A percentile compares a stretch with the other conserved stretches of the same genome.
These are phyloP conservation scores for Saccostrea glomerata DNA, from an alignment of 1,140 invertebrate species.

Conservation along the genomic window DNA sequence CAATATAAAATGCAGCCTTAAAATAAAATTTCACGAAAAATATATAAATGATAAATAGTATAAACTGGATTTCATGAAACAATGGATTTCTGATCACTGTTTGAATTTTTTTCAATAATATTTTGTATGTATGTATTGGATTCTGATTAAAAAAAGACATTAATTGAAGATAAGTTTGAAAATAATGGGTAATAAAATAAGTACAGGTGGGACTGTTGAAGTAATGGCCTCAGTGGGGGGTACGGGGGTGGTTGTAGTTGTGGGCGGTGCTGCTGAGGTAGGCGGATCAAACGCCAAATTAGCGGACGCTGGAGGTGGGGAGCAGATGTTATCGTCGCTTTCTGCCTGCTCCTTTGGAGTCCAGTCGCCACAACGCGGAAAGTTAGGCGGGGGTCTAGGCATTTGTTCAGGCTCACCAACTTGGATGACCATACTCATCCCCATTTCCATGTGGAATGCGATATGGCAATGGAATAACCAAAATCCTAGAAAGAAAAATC, in stretches of 20 bases:
- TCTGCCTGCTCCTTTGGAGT: constrained; percentile 43
- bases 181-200: constrained; percentile 23
- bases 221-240: background rate
- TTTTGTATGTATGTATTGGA: background rate
- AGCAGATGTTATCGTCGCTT: background rate
- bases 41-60: background rate
- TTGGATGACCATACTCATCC: constrained; percentile 69
- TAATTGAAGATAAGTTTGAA: background rate
- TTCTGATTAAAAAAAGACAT: background rate
- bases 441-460: constrained; percentile 69
- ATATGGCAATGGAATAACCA: constrained; percentile 74
- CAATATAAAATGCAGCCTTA: background rate
- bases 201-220: constrained; percentile 37
- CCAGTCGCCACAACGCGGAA: constrained; percentile 67
- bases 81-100: background rate
- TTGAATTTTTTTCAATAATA: background rate
- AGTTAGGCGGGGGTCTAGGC: constrained; percentile 58
- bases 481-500: constrained; percentile 55
- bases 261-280: constrained; percentile 1
- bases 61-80: background rate
- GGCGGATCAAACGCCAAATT: background rate
- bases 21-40: background rate
- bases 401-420: constrained; percentile 62
- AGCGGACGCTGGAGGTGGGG: background rate
- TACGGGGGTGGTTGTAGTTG: background rate